Conservation (phyloP, 2,113 vertebrate species). For the Verasper variegatus region DNA sequence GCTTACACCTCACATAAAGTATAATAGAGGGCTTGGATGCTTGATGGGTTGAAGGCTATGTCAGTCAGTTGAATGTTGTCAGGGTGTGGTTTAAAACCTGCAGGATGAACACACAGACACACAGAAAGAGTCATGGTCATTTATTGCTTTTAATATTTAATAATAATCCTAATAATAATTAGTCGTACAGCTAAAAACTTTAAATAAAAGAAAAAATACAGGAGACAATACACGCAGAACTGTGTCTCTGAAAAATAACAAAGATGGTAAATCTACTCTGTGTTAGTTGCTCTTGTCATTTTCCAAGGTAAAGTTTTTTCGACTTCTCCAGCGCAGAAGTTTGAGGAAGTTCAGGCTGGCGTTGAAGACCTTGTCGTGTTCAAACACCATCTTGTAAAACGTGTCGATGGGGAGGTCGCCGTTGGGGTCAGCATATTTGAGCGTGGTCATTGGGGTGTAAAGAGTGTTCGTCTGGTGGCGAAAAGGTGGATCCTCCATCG, state of each 20-base stretch:
- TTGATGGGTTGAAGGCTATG: no score
- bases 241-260: not conserved
- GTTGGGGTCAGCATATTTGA: constrained; percentile 88
- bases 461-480: constrained; percentile 88
- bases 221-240: not conserved
- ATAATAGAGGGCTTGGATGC: no score
- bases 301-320: constrained; percentile 84
- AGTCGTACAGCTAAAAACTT: not conserved
- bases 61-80: not conserved
- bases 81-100: not conserved
- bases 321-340: constrained; percentile 87
- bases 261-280: not conserved
- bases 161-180: no score
- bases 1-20: not conserved
- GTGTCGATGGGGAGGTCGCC: constrained; percentile 89
- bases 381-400: constrained; percentile 91
- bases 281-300: constrained; percentile 61
- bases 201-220: not conserved
- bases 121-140: not conserved
- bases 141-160: not conserved
- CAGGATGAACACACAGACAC: not conserved
- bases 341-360: constrained; percentile 90
- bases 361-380: constrained; percentile 88
- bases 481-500: constrained; percentile 87
- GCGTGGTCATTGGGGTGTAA: constrained; percentile 89